Evolutionary conservation across 2,888 invertebrate genomes (phyloP).

Genomic region (Eupithecia tripunctaria): DNA sequence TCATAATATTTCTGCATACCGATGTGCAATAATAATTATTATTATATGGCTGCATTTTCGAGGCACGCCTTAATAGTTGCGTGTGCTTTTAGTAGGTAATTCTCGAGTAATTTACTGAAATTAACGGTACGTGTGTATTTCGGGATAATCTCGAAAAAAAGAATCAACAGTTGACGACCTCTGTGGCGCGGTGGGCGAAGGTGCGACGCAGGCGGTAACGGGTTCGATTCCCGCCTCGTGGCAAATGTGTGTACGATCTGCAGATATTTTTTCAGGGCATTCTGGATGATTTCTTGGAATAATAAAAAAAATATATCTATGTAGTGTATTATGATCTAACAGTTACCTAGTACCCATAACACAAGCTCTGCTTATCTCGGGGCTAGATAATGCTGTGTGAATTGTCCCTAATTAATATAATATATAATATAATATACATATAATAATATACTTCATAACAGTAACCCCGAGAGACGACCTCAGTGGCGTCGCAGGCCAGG

Average conservation of each 20-base stretch:
- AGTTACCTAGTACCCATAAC: no score
- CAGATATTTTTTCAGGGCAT: no score
- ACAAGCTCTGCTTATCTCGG: no score
- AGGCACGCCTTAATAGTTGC: constrained; percentile 50
- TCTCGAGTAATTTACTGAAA: constrained; percentile 58
- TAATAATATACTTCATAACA: no score
- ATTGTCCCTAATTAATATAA: no score
- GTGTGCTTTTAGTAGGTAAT: constrained; percentile 41
- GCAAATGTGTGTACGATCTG: no score
- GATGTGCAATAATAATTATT: constrained; percentile 65
- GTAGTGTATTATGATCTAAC: no score
- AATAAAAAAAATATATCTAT: no score
- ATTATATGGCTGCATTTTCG: constrained; percentile 62
- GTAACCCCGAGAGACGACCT: neutral
- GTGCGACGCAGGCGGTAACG: neutral
- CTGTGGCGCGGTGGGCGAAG: no score
- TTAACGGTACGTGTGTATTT: constrained; percentile 50
- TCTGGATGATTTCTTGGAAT: no score
- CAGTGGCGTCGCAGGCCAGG: neutral
- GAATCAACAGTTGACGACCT: neutral
- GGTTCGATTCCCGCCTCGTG: neutral
- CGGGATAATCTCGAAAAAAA: constrained; percentile 14
- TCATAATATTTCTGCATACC: constrained; percentile 60
- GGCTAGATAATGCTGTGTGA: no score
- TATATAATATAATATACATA: no score